Conservation (phyloP, 2,888 invertebrate genomes). For the Tetranychus piercei region DNA sequence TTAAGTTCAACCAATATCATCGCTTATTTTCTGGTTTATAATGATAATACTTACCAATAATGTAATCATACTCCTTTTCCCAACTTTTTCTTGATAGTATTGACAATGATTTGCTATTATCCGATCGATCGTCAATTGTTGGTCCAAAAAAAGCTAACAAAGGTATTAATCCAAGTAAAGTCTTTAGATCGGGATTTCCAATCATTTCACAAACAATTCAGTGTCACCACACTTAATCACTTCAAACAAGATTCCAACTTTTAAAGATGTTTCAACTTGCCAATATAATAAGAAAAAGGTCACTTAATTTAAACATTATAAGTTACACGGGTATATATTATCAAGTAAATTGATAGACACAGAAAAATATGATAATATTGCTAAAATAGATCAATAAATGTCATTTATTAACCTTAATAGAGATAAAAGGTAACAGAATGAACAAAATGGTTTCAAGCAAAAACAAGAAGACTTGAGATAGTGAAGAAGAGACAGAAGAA, state of each 20-base stretch:
- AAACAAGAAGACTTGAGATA: neutral
- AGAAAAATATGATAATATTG: neutral
- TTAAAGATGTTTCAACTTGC: too few species aligned
- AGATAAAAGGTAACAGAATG: neutral
- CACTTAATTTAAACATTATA: too few species aligned
- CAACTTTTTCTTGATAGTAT: neutral
- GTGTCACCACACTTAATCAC: too few species aligned
- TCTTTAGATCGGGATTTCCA: neutral
- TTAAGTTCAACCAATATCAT: too few species aligned
- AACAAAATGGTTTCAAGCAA: neutral
- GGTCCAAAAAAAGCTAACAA: neutral
- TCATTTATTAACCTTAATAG: neutral
- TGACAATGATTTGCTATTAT: neutral
- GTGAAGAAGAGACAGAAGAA: neutral
- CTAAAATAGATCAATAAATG: too few species aligned
- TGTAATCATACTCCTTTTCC: slow-evolving; percentile 12
- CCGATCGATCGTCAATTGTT: neutral
- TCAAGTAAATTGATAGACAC: neutral
- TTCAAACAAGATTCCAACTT: too few species aligned
- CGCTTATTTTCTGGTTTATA: neutral
- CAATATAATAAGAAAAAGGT: too few species aligned
- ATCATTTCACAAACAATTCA: neutral
- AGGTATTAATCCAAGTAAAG: slow-evolving; percentile 6
- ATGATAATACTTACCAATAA: slow-evolving; percentile 3
- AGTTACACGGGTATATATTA: neutral